phyloP scores from a whole-genome alignment of 2,113 vertebrate genomes.

The Brachionichthys hirsutus region DNA sequence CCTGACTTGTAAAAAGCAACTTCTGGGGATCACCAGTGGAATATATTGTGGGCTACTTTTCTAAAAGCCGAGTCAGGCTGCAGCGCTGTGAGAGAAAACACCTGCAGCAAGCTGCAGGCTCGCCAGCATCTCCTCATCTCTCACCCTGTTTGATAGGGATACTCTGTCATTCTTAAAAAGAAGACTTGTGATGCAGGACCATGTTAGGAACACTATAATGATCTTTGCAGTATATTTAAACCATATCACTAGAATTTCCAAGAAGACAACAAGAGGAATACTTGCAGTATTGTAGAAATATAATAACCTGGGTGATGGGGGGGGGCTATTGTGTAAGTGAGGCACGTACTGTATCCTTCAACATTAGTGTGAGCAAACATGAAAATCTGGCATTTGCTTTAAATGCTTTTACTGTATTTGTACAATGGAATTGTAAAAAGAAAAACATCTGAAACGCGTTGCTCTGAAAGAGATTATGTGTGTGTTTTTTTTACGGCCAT shows the following conservation, averaged over 20 bases:
- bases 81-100: constrained; percentile 16
- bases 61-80: constrained; percentile 17
- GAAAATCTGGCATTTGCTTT: constrained; percentile 24
- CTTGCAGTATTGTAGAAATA: constrained; percentile 21
- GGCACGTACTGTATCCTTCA: constrained; percentile 26
- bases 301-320: constrained; percentile 24
- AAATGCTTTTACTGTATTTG: constrained; percentile 56
- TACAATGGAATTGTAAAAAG: constrained; percentile 60
- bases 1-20: constrained; percentile 46
- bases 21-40: constrained; percentile 39
- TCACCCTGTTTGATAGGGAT: constrained; percentile 24
- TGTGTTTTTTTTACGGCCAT: constrained; percentile 16
- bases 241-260: constrained; percentile 18
- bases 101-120: constrained; percentile 23
- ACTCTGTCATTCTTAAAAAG: constrained; percentile 11
- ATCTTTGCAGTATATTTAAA: constrained; percentile 16
- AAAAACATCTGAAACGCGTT: constrained; percentile 54
- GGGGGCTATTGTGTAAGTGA: constrained; percentile 34
- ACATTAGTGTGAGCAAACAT: constrained; percentile 45
- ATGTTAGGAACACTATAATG: constrained; percentile 9
- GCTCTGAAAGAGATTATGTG: constrained; percentile 40
- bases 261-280: constrained; percentile 26
- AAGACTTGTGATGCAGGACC: not conserved
- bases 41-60: constrained; percentile 22
- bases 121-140: not conserved